Conservation (phyloP, 92 coral and sea anemone genomes). For the Muricea muricata region DNA sequence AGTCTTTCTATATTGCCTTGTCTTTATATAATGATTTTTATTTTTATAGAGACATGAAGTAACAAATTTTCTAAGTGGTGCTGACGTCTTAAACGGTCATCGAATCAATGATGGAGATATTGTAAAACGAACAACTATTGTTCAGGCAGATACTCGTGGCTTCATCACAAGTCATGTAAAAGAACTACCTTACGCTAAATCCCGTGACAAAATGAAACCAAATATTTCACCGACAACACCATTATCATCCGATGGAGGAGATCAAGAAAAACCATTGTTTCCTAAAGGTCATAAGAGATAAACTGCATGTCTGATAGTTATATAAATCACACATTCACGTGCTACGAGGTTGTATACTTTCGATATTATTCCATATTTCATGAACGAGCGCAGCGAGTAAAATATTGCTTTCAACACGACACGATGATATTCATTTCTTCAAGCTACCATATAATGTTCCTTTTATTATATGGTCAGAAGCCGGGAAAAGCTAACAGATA, state of each 20-base stretch:
- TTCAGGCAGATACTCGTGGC: not conserved
- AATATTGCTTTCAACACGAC: too few species aligned
- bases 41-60: conserved; percentile 2
- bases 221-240: conserved; percentile 7
- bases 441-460: too few species aligned
- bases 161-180: conserved; percentile 6
- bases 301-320: too few species aligned
- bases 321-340: too few species aligned
- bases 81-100: not conserved
- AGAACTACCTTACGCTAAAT: not conserved
- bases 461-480: too few species aligned
- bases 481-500: too few species aligned
- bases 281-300: not conserved
- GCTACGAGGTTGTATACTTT: too few species aligned
- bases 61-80: not conserved
- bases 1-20: too few species aligned
- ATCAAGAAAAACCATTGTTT: conserved; percentile 7
- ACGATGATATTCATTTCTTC: too few species aligned
- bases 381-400: too few species aligned
- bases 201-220: not conserved
- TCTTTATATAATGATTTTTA: not conserved
- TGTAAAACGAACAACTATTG: not conserved
- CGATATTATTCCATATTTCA: too few species aligned
- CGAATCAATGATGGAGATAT: not conserved
- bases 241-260: not conserved